These are phyloP conservation scores for Mastomys natalensis DNA, from an alignment of 2,113 vertebrate genomes.

Conservation along the genomic window DNA sequence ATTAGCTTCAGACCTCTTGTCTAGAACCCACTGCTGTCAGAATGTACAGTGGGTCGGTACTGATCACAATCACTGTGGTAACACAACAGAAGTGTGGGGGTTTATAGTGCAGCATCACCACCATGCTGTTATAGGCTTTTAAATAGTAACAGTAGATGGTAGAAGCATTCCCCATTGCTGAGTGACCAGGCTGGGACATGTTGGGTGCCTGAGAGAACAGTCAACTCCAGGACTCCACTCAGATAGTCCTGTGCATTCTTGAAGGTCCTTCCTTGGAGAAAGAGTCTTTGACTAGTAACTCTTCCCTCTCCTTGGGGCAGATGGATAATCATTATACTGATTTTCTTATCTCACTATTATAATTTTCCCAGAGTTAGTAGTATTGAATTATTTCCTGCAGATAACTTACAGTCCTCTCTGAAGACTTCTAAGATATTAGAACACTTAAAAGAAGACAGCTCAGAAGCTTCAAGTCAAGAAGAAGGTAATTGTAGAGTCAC, in stretches of 20 bases:
- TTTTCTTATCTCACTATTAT: not conserved
- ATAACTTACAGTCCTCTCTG: conserved; percentile 90
- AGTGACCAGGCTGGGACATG: not conserved
- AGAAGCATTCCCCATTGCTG: too few species aligned
- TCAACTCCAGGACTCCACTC: fast-evolving
- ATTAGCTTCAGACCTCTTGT: not conserved
- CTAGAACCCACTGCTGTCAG: not conserved
- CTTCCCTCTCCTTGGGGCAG: not conserved
- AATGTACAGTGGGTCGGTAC: not conserved
- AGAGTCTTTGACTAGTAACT: not conserved
- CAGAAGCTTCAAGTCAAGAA: conserved; percentile 97
- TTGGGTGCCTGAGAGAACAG: not conserved
- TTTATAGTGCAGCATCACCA: not conserved
- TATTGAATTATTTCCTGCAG: conserved; percentile 85
- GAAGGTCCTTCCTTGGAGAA: not conserved
- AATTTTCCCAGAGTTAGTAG: conserved; percentile 79
- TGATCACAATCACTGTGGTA: not conserved
- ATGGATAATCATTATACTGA: not conserved
- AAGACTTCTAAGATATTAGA: conserved; percentile 90
- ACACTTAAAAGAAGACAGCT: conserved; percentile 93
- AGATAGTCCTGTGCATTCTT: not conserved
- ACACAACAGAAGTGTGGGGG: not conserved
- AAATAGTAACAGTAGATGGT: not conserved
- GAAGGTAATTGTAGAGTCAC: conserved; percentile 89
- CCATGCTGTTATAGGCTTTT: not conserved